Conservation (phyloP, 2,888 invertebrate genomes). For the Tryphoninae sp. region DNA sequence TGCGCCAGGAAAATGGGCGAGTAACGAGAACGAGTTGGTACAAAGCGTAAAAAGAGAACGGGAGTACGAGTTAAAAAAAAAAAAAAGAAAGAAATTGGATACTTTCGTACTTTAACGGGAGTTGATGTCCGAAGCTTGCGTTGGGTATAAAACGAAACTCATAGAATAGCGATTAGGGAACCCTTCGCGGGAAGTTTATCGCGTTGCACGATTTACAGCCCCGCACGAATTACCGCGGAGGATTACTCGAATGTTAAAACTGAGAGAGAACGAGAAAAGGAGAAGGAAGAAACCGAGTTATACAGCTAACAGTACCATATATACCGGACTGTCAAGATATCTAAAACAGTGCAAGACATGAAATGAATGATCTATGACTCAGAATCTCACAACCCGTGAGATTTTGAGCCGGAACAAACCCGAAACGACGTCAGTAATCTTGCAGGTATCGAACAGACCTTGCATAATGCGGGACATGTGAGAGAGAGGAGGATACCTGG, state of each 20-base stretch:
- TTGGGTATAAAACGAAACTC: constrained; percentile 60
- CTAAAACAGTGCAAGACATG: constrained; percentile 4
- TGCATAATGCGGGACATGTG: constrained; percentile 24
- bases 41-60: constrained; percentile 35
- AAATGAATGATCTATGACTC: constrained; percentile 23
- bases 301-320: neutral
- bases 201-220: constrained; percentile 66
- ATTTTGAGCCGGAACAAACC: neutral
- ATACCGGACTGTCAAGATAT: constrained; percentile 6
- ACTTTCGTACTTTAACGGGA: constrained; percentile 41
- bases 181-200: constrained; percentile 71
- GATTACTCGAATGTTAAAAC: neutral
- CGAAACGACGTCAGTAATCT: constrained; percentile 36
- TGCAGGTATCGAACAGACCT: constrained; percentile 47
- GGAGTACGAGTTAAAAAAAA: neutral
- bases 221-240: constrained; percentile 20
- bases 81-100: constrained; percentile 37
- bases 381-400: constrained; percentile 30
- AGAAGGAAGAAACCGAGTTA: constrained; percentile 19
- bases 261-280: neutral
- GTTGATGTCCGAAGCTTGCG: constrained; percentile 10
- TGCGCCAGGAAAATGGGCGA: neutral
- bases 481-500: constrained; percentile 10
- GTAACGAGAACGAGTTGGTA: constrained; percentile 17
- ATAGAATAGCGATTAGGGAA: constrained; percentile 73